phyloP scores from a whole-genome alignment of 1,140 invertebrate genomes.

The Medauroidea extradentata region DNA sequence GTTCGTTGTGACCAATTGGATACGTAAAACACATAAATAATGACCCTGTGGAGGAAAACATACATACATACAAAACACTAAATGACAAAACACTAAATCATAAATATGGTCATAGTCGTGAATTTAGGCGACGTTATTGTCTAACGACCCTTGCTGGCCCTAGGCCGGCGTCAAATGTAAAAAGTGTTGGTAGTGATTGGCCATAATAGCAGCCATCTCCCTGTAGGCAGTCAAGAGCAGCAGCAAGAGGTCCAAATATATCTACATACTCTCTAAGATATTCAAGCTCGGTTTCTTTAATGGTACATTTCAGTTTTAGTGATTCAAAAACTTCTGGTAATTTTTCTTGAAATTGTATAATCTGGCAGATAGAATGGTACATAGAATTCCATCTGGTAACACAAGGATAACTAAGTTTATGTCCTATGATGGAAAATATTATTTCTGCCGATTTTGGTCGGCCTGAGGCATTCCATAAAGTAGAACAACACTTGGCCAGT shows the following conservation, averaged over 20 bases:
- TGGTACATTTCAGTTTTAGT: not conserved
- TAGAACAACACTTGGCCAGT: no score
- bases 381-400: conserved; percentile 1
- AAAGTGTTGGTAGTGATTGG: no score
- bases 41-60: no score
- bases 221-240: not conserved
- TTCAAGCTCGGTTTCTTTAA: not conserved
- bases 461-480: conserved; percentile 2
- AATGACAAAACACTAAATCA: no score
- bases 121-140: no score
- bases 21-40: no score
- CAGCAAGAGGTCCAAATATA: not conserved
- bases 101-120: no score
- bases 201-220: no score
- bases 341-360: not conserved
- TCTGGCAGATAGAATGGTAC: not conserved
- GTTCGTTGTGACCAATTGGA: no score
- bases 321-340: not conserved
- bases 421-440: not conserved
- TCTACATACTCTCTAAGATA: not conserved
- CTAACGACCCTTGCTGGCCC: no score
- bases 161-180: no score
- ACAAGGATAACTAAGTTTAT: conserved; percentile 5
- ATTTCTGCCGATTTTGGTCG: conserved; percentile 1
- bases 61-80: no score